Conservation (phyloP, 2,797 vertebrate species). For the Denticeps clupeoides region DNA sequence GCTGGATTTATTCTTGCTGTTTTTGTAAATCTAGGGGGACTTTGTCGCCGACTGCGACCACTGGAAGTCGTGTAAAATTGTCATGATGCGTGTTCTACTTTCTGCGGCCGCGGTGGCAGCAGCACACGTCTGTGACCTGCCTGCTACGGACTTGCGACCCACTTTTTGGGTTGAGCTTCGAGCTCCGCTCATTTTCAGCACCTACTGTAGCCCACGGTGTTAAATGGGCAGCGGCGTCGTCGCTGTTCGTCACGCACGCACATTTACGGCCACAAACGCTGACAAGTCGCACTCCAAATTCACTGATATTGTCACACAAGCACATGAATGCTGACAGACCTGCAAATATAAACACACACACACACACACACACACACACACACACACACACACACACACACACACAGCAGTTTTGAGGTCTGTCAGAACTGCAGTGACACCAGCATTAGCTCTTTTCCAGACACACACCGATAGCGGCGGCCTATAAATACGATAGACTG, state of each 20-base stretch:
- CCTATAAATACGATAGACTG: slow-evolving; percentile 34
- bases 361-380: neutral
- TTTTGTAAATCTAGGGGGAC: no score
- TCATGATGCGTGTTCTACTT: no score
- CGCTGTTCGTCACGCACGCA: neutral
- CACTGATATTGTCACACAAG: neutral
- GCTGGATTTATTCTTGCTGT: no score
- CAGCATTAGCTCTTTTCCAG: slow-evolving; percentile 30
- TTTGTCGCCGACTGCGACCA: no score
- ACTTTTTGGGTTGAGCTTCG: no score
- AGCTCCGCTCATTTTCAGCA: no score
- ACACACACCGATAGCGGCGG: slow-evolving; percentile 26
- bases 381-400: neutral
- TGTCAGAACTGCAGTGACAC: slow-evolving; percentile 34
- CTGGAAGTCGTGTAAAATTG: no score
- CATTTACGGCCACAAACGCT: neutral
- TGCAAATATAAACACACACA: neutral
- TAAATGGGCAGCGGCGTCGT: no score
- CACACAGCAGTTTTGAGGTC: slow-evolving; percentile 30
- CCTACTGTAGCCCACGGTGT: no score
- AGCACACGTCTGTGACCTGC: no score
- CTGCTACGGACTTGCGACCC: no score
- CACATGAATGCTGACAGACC: neutral
- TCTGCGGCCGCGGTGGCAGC: no score
- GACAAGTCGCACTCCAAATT: neutral